Evolutionary conservation across 2,113 vertebrate species (phyloP).

Genomic region (Colossoma macropomum): DNA sequence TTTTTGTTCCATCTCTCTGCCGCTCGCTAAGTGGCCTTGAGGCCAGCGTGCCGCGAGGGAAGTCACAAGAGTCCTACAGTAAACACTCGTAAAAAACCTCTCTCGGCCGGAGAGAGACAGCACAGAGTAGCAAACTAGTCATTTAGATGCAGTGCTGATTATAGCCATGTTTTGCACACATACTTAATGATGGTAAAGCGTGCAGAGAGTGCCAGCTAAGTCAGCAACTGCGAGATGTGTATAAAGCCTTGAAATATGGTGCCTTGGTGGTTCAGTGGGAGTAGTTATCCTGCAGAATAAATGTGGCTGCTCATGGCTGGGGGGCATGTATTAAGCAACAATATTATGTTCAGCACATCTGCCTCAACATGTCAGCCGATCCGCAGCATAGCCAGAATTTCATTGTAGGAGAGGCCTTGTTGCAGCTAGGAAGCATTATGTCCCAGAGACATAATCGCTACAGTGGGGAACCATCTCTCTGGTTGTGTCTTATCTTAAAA

Average conservation of each 20-base stretch:
- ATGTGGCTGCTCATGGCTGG: slow-evolving; percentile 28
- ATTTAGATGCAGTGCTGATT: slow-evolving; percentile 37
- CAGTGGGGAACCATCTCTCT: too few relatives aligned
- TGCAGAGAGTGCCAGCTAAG: slow-evolving; percentile 11
- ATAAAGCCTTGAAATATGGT: slow-evolving; percentile 27
- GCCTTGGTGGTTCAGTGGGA: background rate
- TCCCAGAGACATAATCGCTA: too few relatives aligned
- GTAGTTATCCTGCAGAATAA: slow-evolving; percentile 46
- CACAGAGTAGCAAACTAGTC: slow-evolving; percentile 10
- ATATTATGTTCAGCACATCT: slow-evolving; percentile 44
- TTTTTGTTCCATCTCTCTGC: slow-evolving; percentile 43
- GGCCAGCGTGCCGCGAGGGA: slow-evolving; percentile 11
- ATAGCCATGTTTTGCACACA: slow-evolving; percentile 42
- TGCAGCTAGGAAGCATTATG: too few relatives aligned
- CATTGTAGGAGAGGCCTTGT: too few relatives aligned
- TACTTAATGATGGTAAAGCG: slow-evolving; percentile 41
- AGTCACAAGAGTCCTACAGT: slow-evolving; percentile 12
- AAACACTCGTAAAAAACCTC: slow-evolving; percentile 48
- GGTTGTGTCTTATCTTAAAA: too few relatives aligned
- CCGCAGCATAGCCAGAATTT: background rate
- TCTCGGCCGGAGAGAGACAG: slow-evolving; percentile 1
- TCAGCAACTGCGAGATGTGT: slow-evolving; percentile 46
- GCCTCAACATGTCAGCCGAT: slow-evolving; percentile 20
- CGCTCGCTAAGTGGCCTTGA: slow-evolving; percentile 25
- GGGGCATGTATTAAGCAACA: slow-evolving; percentile 42